A percentile compares a stretch with the other conserved stretches of the same genome.
These are phyloP conservation scores for human (Homo sapiens) DNA, from an alignment of 2,113 vertebrate genomes.

Conservation along the genomic window GRCh38 chr2:238226501-238227000, in stretches of 20 bases:
- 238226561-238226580: neutral
- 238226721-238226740: neutral
- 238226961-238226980: neutral
- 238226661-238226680: neutral
- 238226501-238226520: too few relatives aligned
- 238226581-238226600: accelerated
- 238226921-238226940: neutral
- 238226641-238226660: neutral
- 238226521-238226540: neutral
- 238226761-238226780: neutral
- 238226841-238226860: neutral
- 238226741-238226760: neutral
- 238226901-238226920: neutral
- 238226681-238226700: neutral
- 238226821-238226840: neutral
- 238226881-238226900: neutral
- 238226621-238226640: neutral
- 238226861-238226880: neutral
- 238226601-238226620: accelerated
- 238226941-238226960: neutral
- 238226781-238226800: neutral
- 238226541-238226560: neutral
- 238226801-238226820: neutral
- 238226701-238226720: accelerated
- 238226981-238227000: neutral